Evolutionary conservation across 2,797 vertebrate species (phyloP).

Genomic region (Gadopsis marmoratus): DNA sequence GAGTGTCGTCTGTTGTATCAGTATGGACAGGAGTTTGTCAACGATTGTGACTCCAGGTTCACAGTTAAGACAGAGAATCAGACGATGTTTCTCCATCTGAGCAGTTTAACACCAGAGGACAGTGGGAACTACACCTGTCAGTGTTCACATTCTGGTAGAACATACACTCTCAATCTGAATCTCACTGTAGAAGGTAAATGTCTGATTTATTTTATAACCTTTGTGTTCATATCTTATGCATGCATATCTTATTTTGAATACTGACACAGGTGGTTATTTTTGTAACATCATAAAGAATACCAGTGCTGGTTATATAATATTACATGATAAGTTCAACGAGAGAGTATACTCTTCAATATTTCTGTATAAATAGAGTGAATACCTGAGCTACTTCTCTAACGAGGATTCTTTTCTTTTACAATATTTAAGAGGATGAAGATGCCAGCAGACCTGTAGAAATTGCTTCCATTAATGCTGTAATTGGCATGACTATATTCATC

Average conservation of each 20-base stretch:
- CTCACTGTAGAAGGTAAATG: conserved; percentile 52
- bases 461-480: accelerated
- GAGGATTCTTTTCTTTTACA: not conserved
- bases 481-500: not conserved
- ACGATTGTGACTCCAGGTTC: conserved; percentile 52
- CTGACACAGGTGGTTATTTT: too few relatives aligned
- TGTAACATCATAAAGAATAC: too few relatives aligned
- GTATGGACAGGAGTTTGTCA: accelerated
- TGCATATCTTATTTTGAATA: too few relatives aligned
- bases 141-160: accelerated
- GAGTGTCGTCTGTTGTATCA: not conserved
- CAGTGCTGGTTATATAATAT: not conserved
- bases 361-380: not conserved
- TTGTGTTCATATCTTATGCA: too few relatives aligned
- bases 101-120: conserved; percentile 47
- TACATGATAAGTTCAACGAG: not conserved
- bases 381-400: not conserved
- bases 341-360: not conserved
- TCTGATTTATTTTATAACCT: not conserved
- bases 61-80: conserved; percentile 1
- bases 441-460: accelerated
- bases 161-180: not conserved
- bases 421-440: not conserved
- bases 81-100: conserved; percentile 47
- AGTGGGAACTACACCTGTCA: conserved; percentile 52